Conservation (phyloP, 2,113 vertebrate genomes). For the Micromys minutus region DNA sequence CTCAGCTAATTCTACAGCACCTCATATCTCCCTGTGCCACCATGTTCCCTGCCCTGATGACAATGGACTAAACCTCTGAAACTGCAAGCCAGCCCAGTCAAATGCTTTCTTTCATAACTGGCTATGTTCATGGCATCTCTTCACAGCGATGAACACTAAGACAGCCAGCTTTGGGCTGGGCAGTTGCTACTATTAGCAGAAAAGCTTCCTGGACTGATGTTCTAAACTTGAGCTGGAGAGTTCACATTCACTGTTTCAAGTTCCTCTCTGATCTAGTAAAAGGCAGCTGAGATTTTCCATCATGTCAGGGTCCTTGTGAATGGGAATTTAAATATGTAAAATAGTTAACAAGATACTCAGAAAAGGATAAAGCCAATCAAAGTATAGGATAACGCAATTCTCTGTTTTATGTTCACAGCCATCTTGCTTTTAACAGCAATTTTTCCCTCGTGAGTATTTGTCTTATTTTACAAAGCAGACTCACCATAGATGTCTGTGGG, state of each 20-base stretch:
- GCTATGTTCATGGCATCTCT: neutral
- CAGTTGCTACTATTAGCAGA: neutral
- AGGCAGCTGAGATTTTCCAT: neutral
- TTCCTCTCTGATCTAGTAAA: neutral
- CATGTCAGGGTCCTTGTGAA: neutral
- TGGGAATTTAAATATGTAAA: neutral
- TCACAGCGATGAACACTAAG: neutral
- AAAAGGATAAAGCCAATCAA: neutral
- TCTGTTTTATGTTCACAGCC: conserved; percentile 12
- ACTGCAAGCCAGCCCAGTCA: neutral
- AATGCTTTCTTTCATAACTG: neutral
- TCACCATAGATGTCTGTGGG: neutral
- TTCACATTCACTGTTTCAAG: neutral
- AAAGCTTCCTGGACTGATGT: neutral
- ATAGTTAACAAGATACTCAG: neutral
- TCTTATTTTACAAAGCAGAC: neutral
- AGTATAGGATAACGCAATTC: neutral
- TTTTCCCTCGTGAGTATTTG: neutral
- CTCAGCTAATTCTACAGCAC: neutral
- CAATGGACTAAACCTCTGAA: neutral
- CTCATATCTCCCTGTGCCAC: rapidly evolving
- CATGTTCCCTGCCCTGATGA: neutral
- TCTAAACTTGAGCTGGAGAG: neutral
- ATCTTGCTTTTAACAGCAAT: conserved; percentile 8
- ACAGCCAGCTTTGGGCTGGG: neutral